Evolutionary conservation across 2,888 invertebrate genomes (phyloP).

Genomic region (Drosophila rellima): DNA sequence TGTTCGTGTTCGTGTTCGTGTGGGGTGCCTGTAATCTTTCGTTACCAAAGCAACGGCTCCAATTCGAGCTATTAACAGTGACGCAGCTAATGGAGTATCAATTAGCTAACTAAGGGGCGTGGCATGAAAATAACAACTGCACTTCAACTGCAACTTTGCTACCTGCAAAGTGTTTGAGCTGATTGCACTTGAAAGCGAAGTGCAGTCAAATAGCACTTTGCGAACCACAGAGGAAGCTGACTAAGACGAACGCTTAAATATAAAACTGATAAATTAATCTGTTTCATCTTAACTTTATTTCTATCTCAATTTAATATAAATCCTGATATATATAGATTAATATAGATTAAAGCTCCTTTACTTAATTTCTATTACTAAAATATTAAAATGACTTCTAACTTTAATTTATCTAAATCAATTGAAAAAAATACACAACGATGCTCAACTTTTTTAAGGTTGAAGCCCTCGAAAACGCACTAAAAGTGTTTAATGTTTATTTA

Average conservation of each 20-base stretch:
- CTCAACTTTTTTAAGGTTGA: not conserved
- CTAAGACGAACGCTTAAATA: not conserved
- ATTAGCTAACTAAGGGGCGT: constrained; percentile 50
- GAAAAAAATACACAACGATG: not conserved
- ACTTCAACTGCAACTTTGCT: constrained; percentile 9
- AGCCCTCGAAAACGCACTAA: not conserved
- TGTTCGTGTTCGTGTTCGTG: not conserved
- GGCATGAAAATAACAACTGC: constrained; percentile 19
- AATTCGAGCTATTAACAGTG: constrained; percentile 15
- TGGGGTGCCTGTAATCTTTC: constrained; percentile 7
- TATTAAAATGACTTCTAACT: too few relatives aligned
- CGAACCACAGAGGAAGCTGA: not conserved
- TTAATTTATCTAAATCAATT: not conserved
- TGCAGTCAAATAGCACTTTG: constrained; percentile 13
- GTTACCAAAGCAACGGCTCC: constrained; percentile 8
- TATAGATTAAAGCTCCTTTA: not conserved
- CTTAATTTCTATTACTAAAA: too few relatives aligned
- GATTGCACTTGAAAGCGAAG: constrained; percentile 38
- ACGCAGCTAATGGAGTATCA: constrained; percentile 41
- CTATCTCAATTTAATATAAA: not conserved
- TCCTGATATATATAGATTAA: too few relatives aligned
- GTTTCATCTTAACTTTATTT: not conserved
- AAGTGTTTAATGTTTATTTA: constrained; percentile 8
- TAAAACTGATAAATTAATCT: not conserved
- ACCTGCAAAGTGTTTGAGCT: constrained; percentile 12